Evolutionary conservation across 1,140 invertebrate genomes (phyloP), one percentile per base, ranked within the genome.

Genomic region (Lepidurus couesii): DNA sequence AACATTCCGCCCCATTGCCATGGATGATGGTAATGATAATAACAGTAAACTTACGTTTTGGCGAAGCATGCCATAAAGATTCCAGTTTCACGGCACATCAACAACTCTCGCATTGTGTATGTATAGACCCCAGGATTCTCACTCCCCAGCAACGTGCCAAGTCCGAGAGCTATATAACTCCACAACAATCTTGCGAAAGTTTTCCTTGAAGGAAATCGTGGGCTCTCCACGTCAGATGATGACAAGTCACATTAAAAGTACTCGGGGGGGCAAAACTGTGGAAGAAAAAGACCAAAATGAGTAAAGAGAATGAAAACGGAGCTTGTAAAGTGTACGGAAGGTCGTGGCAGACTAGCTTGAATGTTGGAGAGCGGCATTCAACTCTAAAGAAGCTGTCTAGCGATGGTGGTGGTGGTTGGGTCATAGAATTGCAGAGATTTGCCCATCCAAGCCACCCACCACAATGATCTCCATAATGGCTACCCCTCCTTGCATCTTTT

Each of bases 381-480:
- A 21, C 53, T 65, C 6, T 65, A 65, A 65, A 65, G 53, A 16
- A 65, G 34, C 34, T 34, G 34, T 34, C 34, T 34, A 34, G 13
- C 21, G 13, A 65, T 65, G 13, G 53, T 65, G 16, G 53, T 65
- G 53, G 53, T 13, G 53, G 53, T 10, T 47, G 8, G 13, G 53
- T 65, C 53, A 9, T 65, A 16, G 53, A 16, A 65, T 65, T 65
- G 53, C 13, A 21, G 53, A 65, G 53, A 65, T 13, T 65, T 65
- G 16, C 53, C 53, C 21, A 65, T 65, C 16, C 53, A 13, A 65
- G 8, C 53, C 53, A 65, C 53, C 53, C 53, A 65, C 53, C 53
- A 65, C 53, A 65, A 65, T 65, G 53, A 65, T 65, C 8, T 65
- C 53, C 53, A 65, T 65, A 65, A 65, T 65, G 53, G 53, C 16